Percentiles rank a stretch among this genome's conserved stretches.
Conservation (phyloP, 2,113 vertebrate species). For the Scytalopus superciliaris region DNA sequence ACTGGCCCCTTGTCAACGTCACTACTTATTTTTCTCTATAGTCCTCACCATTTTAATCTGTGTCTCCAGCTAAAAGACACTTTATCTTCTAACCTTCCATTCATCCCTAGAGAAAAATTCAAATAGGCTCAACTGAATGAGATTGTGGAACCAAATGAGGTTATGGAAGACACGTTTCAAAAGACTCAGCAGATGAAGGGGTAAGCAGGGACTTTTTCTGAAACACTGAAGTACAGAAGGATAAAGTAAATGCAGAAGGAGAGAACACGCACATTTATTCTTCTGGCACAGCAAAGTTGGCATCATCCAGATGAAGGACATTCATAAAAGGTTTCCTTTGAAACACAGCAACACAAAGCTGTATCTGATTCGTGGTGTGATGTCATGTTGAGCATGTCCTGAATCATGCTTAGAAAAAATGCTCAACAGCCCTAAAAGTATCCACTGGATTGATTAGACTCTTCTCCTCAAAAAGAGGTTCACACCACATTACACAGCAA, state of each 20-base stretch:
- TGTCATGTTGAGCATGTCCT: accelerated
- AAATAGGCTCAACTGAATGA: neutral
- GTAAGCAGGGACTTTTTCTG: neutral
- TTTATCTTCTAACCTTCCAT: neutral
- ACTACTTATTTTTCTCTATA: neutral
- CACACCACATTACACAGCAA: accelerated
- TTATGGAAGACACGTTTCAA: neutral
- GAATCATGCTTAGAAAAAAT: neutral
- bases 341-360: neutral
- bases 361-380: accelerated
- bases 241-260: neutral
- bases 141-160: neutral
- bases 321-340: neutral
- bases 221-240: neutral
- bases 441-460: neutral
- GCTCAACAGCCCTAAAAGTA: neutral
- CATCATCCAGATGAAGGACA: accelerated
- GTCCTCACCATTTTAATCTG: neutral
- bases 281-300: neutral
- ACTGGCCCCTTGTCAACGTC: neutral
- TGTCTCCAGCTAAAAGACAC: neutral
- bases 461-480: neutral
- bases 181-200: neutral
- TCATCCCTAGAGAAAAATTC: neutral
- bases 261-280: neutral